These are phyloP conservation scores for Diarsia brunnea DNA, from an alignment of 2,888 invertebrate species.

Conservation along the genomic window DNA sequence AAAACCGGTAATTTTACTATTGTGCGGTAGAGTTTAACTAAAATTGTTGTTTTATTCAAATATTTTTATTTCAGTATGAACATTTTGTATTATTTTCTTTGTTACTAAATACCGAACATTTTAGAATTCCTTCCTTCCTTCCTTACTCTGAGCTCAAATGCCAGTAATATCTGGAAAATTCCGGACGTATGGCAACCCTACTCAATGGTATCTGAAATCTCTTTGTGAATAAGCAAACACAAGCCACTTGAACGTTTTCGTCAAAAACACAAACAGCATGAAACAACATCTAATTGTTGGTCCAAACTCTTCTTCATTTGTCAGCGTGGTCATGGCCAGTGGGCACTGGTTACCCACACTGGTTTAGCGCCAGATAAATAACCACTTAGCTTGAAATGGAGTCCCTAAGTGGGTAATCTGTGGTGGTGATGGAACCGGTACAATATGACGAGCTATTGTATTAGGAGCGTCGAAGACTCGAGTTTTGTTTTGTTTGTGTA, in stretches of 20 bases:
- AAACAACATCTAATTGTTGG: conserved; percentile 43
- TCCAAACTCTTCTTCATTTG: conserved; percentile 43
- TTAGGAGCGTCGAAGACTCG: conserved; percentile 68
- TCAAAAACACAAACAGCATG: conserved; percentile 20
- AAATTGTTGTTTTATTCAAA: neutral
- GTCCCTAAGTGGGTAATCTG: conserved; percentile 71
- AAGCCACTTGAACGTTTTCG: conserved; percentile 7
- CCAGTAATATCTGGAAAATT: neutral
- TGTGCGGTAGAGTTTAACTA: neutral
- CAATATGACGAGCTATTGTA: conserved; percentile 72
- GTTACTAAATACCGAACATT: neutral
- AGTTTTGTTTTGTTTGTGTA: conserved; percentile 67
- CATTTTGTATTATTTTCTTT: neutral
- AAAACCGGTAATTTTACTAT: neutral
- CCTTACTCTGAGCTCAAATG: neutral
- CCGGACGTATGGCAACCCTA: neutral
- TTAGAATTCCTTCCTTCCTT: neutral
- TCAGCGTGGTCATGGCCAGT: conserved; percentile 33
- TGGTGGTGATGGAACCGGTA: conserved; percentile 64
- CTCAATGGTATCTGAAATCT: neutral
- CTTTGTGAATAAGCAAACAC: neutral
- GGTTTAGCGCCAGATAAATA: conserved; percentile 73
- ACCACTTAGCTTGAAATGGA: conserved; percentile 67
- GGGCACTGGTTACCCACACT: conserved; percentile 56
- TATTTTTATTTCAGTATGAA: neutral